Base-by-base conservation (phyloP, 2,888 invertebrate genomes). In the Plebejus melissa region DNA sequence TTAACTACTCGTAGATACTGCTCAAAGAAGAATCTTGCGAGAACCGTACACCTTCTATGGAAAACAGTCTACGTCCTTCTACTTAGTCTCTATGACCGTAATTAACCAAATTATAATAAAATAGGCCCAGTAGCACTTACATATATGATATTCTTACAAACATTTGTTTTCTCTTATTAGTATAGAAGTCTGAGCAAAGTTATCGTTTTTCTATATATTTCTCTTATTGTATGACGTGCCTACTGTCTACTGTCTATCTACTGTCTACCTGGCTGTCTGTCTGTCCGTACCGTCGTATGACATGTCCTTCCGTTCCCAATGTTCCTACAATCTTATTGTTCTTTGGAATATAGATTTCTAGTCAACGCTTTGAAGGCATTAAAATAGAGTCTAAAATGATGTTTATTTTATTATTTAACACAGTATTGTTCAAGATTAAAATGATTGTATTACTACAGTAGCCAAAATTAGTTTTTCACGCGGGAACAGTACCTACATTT, bases 261-360 rank as follows among this genome's bases (percentile, higher is more conserved):
- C 16, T 6, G 58, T 58, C 65, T 36, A 13, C 1, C 9, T 54
- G 54, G 16, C 54, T 4, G 54, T 11, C 32, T 36, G 65, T 65
- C 32, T 1, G 32, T 13, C 5, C 32, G 13, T 9, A 11, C 22
- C 28, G 4, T 32, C 60, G 4, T 28, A 11, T 11, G 60, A 65
- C 36, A 65, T 11, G 65, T 65, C 65, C 32, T 65, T 65, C 65
- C 32, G 65, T 65, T 65, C 65, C 65, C 65, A 1, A 65, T 32
- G 13, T 32, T 16, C 32, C 13, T 13, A 1, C 65, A 5, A 4
- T 32, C 16, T 13, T 65, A 65, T 65, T 65, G 65, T 65, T 65
- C 65, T 32, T 65, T 9, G 22, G 32, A 32, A 65, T 65, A 28
- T 28, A 65, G 28, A 13, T 28, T 65, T 22, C 22, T 22, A 22